A percentile compares a stretch with the other conserved stretches of the same genome.
Evolutionary conservation across 2,797 vertebrate species (phyloP).

Genomic region (Gastrophryne carolinensis): DNA sequence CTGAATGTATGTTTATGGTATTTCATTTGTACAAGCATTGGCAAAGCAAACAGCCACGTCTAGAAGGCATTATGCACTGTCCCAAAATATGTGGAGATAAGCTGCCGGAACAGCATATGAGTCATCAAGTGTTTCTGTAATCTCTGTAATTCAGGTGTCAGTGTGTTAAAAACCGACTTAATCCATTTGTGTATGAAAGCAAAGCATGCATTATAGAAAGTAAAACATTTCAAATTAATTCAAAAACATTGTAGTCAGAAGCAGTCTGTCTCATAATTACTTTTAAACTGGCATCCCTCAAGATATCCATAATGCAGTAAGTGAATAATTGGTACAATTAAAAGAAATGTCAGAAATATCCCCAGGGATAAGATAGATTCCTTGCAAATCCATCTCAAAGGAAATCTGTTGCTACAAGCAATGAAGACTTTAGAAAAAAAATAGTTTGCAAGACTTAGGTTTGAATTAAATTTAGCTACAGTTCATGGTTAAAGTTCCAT

Average conservation of each 20-base stretch:
- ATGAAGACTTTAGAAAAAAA: neutral
- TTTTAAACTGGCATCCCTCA: slow-evolving; percentile 41
- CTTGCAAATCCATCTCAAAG: slow-evolving; percentile 35
- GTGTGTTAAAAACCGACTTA: neutral
- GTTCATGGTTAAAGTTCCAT: too few species aligned
- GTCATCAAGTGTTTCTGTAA: neutral
- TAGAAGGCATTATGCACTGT: neutral
- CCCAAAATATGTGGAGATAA: neutral
- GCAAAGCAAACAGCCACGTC: neutral
- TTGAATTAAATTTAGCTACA: too few species aligned
- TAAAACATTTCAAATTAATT: slow-evolving; percentile 27
- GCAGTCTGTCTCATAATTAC: slow-evolving; percentile 35
- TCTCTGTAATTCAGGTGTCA: neutral
- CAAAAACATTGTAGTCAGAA: slow-evolving; percentile 19
- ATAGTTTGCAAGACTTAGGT: neutral
- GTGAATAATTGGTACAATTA: slow-evolving; percentile 49
- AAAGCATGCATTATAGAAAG: neutral
- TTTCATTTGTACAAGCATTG: too few species aligned
- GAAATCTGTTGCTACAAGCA: slow-evolving; percentile 29
- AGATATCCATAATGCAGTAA: slow-evolving; percentile 45
- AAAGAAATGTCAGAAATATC: slow-evolving; percentile 43
- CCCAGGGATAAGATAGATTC: slow-evolving; percentile 27
- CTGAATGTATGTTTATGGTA: too few species aligned
- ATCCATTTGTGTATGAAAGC: neutral
- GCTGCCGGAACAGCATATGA: neutral